Evolutionary conservation across 2,888 invertebrate species (phyloP), one percentile per base, ranked within the genome.

Genomic region (Phrixothrix hirtus): DNA sequence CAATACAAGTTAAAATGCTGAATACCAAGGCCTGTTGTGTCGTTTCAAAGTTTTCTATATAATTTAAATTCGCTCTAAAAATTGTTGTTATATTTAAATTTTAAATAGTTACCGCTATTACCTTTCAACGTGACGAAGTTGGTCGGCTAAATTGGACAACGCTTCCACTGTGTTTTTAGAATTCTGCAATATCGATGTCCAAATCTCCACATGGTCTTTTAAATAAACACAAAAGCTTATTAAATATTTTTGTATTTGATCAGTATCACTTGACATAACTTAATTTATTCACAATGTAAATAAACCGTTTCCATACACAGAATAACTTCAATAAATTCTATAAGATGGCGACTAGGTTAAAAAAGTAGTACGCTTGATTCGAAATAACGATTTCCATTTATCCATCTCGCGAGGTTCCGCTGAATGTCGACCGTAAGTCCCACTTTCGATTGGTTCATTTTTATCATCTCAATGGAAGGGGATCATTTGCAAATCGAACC

Each of bases 131-230:
- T 75, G 76, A 60, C 71, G 76, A 65, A 79, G 75, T 58, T 82
- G 79, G 68, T 78, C 77, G 63, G 78, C 75, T 64, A 78, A 74
- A 73, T 80, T 81, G 73, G 76, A 74, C 66, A 83, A 76, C 73
- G 78, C 76, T 59, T 73, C 71, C 65, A 79, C 74, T 67, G 76
- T 76, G 69, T 77, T 77, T 71, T 75, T 75, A 75, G 79, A 77
- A 64, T 78, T 77, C 73, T 77, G 76, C 76, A 81, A 76, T 68
- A 74, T 73, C 67, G 68, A 71, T 73, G 75, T 77, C 62, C 79
- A 77, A 46, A 72, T 75, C 48, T 75, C 76, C 59, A 77, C 74
- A 63, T 79, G 79, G 63, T 75, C 75, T 58, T 78, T 78, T 58
- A 83, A 77, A 65, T 71, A 75, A 34, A 78, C 77, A 72, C 81